Base-by-base conservation (phyloP, 2,113 vertebrate genomes). In the Papio anubis region DNA sequence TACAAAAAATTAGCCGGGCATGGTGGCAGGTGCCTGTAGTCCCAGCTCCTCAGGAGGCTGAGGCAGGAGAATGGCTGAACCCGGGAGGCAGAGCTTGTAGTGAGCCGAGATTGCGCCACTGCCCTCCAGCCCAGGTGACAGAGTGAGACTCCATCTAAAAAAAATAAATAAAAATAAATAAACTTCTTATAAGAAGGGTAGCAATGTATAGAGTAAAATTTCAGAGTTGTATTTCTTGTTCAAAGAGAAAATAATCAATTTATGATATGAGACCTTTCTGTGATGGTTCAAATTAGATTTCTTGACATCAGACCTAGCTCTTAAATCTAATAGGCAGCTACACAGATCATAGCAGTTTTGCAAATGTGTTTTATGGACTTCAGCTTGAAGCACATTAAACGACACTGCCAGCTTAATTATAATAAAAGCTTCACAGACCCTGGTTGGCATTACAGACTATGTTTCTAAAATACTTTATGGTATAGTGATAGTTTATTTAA, bases 271-370 rank as follows among this genome's bases (percentile, higher is more conserved):
- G 3, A 97, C 3, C 75, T 79, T 70, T 59, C 6, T 88, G 17
- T 86, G n/a, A 70, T 83, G 8, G 82, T 95, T 84, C 79, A 88
- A 96, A 76, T 87, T n/a, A 81, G 76, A 55, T 91, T 93, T 92
- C 20, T 88, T 93, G n/a, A 43, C 27, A 61, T 93, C 40, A 66
- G 50, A 88, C 7, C 25, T 4, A 21, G n/a, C 38, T 94, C 35
- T 84, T 78, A 79, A 93, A 40, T 81, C 40, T 68, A 7, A 50
- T 9, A 45, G 61, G n/a, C 55, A 64, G 8, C 30, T 89, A 18
- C 2, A 8, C 20, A 70, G 25, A 94, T 25, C 14, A 25, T 11
- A 85, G 20, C 30, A 4, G 38, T 86, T 95, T 93, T 64, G 23
- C 73, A 95, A 40, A 38, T 88, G 16, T 21, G 3, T 78, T 94